Base-by-base conservation (phyloP, 2,113 vertebrate species). In the Callorhinus ursinus region DNA sequence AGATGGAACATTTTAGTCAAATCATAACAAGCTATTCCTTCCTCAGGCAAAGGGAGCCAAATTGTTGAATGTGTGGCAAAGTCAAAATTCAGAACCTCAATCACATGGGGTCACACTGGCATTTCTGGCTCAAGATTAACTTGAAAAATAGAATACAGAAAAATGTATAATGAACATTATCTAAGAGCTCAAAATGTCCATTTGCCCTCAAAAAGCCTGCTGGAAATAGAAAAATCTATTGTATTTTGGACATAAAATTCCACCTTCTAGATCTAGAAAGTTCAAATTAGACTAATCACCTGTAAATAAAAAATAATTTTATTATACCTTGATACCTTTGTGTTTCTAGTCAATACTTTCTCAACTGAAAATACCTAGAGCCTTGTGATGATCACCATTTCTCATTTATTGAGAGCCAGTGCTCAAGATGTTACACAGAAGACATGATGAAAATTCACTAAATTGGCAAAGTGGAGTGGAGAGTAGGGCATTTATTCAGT, bases 131-230 rank as follows among this genome's bases (percentile, higher is more conserved):
- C 49, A 26, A 31, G 31, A 90, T 36, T 46, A 93, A 90, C 83
- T 69, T 96, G 51, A 71, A 93, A 95, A 92, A 49, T 76, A 39
- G 7, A 71, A 57, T 81, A 65, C 94, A 88, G 79, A 88, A 97
- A 98, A 96, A 49, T 67, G 8, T 87, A 83, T 49, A 95, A 33
- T 69, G 4, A 91, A 15, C 42, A 69, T 49, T 49, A 97, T 87
- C 82, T 69, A 57, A 49, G 22, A 19, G 31, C 22, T 93, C 49
- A 65, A 87, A 61, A 72, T 49, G 18, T 82, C 39, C 42, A 21
- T 81, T 92, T 96, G 51, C 71, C 59, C 65, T 90, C 88, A 76
- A 72, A 93, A 69, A 90, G 12, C 2, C n/a, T 93, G 42, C 80
- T 90, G 28, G 76, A 89, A 94, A 96, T 88, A 94, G 33, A 46